Percentiles rank a stretch among this genome's conserved stretches.
Conservation (phyloP, 2,888 invertebrate genomes). For the Seira ritae region DNA sequence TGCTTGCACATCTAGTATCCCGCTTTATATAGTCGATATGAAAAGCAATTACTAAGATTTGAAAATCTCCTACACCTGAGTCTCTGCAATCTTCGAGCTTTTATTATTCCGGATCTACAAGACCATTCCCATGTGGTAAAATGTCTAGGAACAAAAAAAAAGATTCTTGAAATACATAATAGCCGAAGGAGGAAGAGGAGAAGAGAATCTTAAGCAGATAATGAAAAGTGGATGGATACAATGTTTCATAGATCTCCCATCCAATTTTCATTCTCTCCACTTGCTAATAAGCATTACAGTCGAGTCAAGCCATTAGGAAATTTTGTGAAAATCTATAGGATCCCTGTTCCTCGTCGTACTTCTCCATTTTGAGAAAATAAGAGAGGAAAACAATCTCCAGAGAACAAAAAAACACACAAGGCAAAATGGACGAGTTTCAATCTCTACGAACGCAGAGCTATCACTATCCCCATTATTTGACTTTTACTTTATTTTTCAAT, state of each 20-base stretch:
- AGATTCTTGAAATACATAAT: constrained; percentile 14
- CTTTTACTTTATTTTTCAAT: constrained; percentile 11
- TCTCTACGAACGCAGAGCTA: background rate
- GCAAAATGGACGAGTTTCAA: background rate
- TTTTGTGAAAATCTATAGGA: background rate
- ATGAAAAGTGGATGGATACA: constrained; percentile 44
- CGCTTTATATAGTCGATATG: constrained; percentile 48
- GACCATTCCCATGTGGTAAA: constrained; percentile 41
- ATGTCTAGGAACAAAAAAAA: background rate
- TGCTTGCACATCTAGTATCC: constrained; percentile 28
- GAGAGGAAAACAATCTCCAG: background rate
- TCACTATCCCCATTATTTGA: constrained; percentile 4
- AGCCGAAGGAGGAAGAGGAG: background rate
- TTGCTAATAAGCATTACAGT: background rate
- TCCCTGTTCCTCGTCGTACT: background rate
- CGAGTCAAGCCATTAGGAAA: background rate
- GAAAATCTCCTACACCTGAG: constrained; percentile 66
- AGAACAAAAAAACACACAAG: background rate
- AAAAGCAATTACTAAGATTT: constrained; percentile 64
- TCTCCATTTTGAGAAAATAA: background rate
- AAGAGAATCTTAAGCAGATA: constrained; percentile 44
- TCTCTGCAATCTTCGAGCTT: constrained; percentile 52
- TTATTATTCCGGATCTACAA: constrained; percentile 29
- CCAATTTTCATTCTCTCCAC: background rate
- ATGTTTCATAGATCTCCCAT: background rate